Evolutionary conservation across 2,888 invertebrate species (phyloP).

Genomic region (Lasioglossum villosulum): DNA sequence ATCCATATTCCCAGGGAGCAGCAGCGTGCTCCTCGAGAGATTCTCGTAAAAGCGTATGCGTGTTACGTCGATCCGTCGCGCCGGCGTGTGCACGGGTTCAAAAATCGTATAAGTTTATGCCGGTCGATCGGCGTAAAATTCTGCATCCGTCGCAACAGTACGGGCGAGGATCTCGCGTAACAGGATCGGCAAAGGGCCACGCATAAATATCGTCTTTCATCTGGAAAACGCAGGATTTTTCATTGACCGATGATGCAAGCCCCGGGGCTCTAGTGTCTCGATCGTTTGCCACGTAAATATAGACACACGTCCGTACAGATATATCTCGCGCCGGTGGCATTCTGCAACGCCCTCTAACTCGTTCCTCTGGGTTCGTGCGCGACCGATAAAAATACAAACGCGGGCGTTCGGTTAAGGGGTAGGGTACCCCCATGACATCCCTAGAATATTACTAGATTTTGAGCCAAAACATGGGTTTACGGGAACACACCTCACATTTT

Average conservation of each 20-base stretch:
- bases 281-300: conserved; percentile 68
- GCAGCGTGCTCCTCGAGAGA: not conserved
- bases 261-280: conserved; percentile 35
- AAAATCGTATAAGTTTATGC: conserved; percentile 8
- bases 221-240: conserved; percentile 67
- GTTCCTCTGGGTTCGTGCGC: conserved; percentile 9
- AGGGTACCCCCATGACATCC: too few species aligned
- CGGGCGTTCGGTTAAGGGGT: not conserved
- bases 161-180: conserved; percentile 14
- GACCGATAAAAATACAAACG: conserved; percentile 41
- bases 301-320: conserved; percentile 64
- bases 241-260: conserved; percentile 65
- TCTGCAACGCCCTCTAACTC: conserved; percentile 14
- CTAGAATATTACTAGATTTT: too few species aligned
- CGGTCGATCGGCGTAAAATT: conserved; percentile 12
- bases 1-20: not conserved
- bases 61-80: conserved; percentile 15
- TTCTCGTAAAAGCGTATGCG: conserved; percentile 12
- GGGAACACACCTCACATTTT: too few species aligned
- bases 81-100: not conserved
- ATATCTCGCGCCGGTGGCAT: conserved; percentile 54
- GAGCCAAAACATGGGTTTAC: too few species aligned
- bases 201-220: conserved; percentile 70
- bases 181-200: conserved; percentile 31
- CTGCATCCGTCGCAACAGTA: not conserved